These are phyloP conservation scores for Neodiprion fabricii DNA, from an alignment of 1,140 invertebrate genomes.

Conservation along the genomic window DNA sequence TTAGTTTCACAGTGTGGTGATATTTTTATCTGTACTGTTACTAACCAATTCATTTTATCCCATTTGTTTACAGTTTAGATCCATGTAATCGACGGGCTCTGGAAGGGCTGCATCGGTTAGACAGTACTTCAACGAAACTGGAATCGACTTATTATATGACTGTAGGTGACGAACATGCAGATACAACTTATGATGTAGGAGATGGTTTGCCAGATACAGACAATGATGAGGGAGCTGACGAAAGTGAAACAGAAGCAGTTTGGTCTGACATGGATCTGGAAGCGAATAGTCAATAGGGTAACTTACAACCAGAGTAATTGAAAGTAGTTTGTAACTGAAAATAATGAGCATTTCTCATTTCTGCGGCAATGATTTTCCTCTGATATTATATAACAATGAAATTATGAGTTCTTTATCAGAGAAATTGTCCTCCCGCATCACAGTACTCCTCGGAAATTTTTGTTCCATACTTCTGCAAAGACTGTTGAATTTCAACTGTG, in stretches of 20 bases:
- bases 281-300: conserved; percentile 57
- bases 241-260: conserved; percentile 69
- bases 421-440: too few relatives aligned
- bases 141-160: conserved; percentile 64
- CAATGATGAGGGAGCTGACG: conserved; percentile 64
- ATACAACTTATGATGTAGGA: conserved; percentile 66
- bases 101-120: conserved; percentile 74
- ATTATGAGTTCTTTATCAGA: background rate
- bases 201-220: conserved; percentile 61
- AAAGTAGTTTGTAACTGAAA: background rate
- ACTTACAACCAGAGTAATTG: background rate
- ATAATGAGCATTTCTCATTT: background rate
- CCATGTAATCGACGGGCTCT: conserved; percentile 72
- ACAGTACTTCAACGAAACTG: conserved; percentile 64
- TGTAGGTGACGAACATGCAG: conserved; percentile 63
- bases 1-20: background rate
- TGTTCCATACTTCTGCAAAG: too few relatives aligned
- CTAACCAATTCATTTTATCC: conserved; percentile 2
- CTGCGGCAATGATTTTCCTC: background rate
- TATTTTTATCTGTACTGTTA: background rate
- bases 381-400: background rate
- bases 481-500: too few relatives aligned
- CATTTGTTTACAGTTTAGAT: conserved; percentile 65
- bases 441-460: too few relatives aligned
- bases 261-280: conserved; percentile 68